Evolutionary conservation across 2,888 invertebrate species (phyloP).

Genomic region (Sisyra nigra): DNA sequence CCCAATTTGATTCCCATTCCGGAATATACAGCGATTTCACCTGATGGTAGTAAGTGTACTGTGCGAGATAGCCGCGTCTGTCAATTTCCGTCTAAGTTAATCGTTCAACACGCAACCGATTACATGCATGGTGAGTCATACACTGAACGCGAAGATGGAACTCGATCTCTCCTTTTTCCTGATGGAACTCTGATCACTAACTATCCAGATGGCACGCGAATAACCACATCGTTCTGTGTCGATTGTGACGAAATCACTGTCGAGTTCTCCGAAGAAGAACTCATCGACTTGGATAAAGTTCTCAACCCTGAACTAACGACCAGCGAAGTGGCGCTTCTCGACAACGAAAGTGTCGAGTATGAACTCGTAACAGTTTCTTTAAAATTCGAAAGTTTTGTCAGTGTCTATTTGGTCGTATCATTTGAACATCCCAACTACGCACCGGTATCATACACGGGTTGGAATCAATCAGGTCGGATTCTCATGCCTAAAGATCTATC

Average conservation of each 20-base stretch:
- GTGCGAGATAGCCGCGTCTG: conserved; percentile 1
- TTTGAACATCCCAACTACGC: conserved; percentile 36
- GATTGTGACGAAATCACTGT: conserved; percentile 18
- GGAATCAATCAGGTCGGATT: conserved; percentile 18
- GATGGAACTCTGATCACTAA: neutral
- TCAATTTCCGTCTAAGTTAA: neutral
- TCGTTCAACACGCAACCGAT: conserved; percentile 2
- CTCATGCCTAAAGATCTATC: conserved; percentile 18
- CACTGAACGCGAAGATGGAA: conserved; percentile 5
- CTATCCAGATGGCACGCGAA: conserved; percentile 20
- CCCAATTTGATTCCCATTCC: conserved; percentile 6
- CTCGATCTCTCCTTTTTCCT: neutral
- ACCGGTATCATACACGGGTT: conserved; percentile 30
- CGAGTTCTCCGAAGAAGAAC: conserved; percentile 21
- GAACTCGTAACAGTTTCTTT: neutral
- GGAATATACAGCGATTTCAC: conserved; percentile 2
- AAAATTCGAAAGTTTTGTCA: conserved; percentile 20
- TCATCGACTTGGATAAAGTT: neutral
- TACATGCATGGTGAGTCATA: neutral
- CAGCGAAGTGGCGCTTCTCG: no score
- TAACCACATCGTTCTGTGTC: conserved; percentile 17
- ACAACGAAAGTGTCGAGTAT: neutral
- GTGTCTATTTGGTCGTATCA: conserved; percentile 18
- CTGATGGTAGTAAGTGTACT: conserved; percentile 1
- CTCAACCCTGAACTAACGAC: neutral